These are phyloP conservation scores for Rhyacophila evoluta DNA, from an alignment of 2,888 invertebrate species.

Conservation along the genomic window DNA sequence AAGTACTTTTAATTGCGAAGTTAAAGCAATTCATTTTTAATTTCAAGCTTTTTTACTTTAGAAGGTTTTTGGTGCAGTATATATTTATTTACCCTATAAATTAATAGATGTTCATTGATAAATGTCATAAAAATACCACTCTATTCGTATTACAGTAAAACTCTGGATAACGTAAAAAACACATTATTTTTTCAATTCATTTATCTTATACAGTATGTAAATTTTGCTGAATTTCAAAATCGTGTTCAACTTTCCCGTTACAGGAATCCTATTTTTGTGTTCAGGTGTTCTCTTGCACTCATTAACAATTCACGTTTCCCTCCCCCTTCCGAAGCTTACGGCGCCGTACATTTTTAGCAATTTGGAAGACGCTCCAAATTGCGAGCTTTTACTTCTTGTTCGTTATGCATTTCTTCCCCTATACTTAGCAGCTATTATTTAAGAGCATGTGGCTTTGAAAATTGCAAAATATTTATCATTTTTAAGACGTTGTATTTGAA, in stretches of 20 bases:
- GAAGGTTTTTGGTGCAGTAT: no score
- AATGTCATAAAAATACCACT: no score
- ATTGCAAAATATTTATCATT: conserved; percentile 1
- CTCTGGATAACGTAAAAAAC: no score
- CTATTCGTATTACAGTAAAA: no score
- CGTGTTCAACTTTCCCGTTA: neutral
- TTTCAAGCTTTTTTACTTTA: no score
- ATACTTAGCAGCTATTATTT: conserved; percentile 11
- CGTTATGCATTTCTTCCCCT: conserved; percentile 5
- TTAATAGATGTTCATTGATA: no score
- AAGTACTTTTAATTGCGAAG: no score
- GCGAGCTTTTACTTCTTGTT: conserved; percentile 10
- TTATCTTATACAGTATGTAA: no score
- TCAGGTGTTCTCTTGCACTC: conserved; percentile 20
- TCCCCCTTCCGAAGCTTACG: neutral
- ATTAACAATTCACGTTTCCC: neutral
- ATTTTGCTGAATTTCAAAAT: neutral
- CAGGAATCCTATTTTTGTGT: conserved; percentile 12
- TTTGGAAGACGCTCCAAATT: conserved; percentile 19
- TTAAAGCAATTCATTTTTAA: no score
- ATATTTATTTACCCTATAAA: no score
- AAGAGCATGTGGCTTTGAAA: neutral
- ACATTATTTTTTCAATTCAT: no score
- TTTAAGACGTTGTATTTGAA: no score
- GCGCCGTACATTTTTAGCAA: conserved; percentile 6